Evolutionary conservation across 2,797 vertebrate species (phyloP).

Genomic region (Picus viridis): DNA sequence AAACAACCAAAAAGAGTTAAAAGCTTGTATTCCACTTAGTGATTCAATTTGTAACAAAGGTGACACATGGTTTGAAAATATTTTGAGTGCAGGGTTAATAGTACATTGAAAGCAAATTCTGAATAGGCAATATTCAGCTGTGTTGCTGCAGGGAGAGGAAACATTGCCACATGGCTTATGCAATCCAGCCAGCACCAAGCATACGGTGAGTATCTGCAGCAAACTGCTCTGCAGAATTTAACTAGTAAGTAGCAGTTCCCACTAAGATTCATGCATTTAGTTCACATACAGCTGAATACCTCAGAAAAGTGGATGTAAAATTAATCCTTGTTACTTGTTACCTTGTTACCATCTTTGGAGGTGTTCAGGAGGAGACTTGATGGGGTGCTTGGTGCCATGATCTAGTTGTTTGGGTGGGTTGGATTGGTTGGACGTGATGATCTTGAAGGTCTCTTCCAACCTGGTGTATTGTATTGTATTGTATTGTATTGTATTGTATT

Average conservation of each 20-base stretch:
- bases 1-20: not conserved
- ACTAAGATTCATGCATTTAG: not conserved
- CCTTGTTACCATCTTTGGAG: no score
- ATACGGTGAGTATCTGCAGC: not conserved
- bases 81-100: not conserved
- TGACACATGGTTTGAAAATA: slow-evolving; percentile 3
- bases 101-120: not conserved
- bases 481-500: no score
- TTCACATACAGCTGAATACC: not conserved
- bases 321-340: not conserved
- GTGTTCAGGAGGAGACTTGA: no score
- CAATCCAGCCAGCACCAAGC: not conserved
- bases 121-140: not conserved
- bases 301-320: not conserved
- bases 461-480: no score
- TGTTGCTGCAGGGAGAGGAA: slow-evolving; percentile 28
- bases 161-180: not conserved
- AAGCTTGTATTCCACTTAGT: not conserved
- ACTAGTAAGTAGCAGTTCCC: not conserved
- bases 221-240: not conserved
- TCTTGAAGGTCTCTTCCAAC: no score
- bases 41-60: not conserved
- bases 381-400: no score
- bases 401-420: no score
- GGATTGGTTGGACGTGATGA: no score